phyloP scores from a whole-genome alignment of 2,797 vertebrate genomes.

The Cuculus canorus region DNA sequence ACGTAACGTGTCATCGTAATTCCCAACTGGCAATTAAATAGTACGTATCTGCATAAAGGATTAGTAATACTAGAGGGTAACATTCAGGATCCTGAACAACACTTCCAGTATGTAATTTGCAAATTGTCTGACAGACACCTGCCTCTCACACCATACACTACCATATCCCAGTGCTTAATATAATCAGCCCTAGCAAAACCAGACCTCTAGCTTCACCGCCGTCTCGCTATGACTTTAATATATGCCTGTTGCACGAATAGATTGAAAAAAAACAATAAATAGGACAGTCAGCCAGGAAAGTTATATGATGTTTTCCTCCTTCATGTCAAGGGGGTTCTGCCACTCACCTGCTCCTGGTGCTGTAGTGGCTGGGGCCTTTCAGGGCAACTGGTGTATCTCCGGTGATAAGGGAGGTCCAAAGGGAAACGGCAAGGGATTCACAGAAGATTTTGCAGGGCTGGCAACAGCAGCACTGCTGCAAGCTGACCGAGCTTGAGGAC shows the following conservation, averaged over 20 bases:
- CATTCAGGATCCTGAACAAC: not conserved
- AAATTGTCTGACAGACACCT: not conserved
- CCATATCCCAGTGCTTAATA: not conserved
- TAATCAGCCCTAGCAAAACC: not conserved
- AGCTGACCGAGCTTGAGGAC: not conserved
- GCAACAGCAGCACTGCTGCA: not conserved
- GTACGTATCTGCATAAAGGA: not conserved
- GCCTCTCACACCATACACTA: not conserved
- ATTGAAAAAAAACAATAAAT: not conserved
- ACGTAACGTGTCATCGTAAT: conserved; percentile 8
- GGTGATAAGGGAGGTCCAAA: not conserved
- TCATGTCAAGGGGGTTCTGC: not conserved
- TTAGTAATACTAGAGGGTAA: not conserved
- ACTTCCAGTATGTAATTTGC: not conserved
- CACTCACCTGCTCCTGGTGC: not conserved
- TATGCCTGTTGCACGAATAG: not conserved
- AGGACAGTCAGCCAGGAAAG: not conserved
- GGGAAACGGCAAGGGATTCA: not conserved
- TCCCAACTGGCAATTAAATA: conserved; percentile 33
- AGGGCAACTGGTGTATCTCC: fast-evolving
- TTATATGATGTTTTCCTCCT: not conserved
- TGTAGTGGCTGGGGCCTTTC: not conserved
- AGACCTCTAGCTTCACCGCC: not conserved
- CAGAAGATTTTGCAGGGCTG: not conserved
- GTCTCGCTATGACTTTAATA: not conserved